Evolutionary conservation across 2,888 invertebrate species (phyloP).

Genomic region (Eupsilia transversa): DNA sequence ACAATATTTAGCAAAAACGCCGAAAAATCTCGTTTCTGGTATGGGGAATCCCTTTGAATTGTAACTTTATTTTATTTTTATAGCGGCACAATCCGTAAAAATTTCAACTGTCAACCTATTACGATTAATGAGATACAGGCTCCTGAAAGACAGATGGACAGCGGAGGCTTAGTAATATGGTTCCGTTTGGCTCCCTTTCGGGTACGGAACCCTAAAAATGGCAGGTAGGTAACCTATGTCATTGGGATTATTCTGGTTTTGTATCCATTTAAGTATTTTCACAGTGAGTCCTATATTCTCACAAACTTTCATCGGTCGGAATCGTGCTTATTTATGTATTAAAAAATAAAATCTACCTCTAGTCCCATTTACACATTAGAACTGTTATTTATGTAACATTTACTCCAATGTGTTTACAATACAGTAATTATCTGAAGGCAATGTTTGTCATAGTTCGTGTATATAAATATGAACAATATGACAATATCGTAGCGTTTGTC

Average conservation of each 20-base stretch:
- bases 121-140: too few species aligned
- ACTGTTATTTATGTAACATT: slow-evolving; percentile 29
- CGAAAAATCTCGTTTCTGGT: too few species aligned
- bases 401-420: slow-evolving; percentile 19
- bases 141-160: too few species aligned
- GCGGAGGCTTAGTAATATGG: too few species aligned
- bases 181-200: too few species aligned
- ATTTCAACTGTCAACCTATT: too few species aligned
- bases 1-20: too few species aligned
- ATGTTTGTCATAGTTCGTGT: slow-evolving; percentile 24
- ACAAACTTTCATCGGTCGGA: neutral
- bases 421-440: slow-evolving; percentile 26
- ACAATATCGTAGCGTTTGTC: slow-evolving; percentile 38
- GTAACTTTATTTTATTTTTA: too few species aligned
- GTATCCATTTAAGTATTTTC: too few species aligned
- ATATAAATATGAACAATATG: slow-evolving; percentile 39
- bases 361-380: slow-evolving; percentile 1
- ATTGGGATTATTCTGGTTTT: neutral
- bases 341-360: neutral
- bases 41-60: too few species aligned
- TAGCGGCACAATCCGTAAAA: too few species aligned
- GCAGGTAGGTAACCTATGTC: neutral
- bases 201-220: neutral
- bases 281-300: neutral
- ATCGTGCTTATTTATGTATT: neutral